Base-by-base conservation (phyloP, 2,797 vertebrate species). In the Remorina albescens region DNA sequence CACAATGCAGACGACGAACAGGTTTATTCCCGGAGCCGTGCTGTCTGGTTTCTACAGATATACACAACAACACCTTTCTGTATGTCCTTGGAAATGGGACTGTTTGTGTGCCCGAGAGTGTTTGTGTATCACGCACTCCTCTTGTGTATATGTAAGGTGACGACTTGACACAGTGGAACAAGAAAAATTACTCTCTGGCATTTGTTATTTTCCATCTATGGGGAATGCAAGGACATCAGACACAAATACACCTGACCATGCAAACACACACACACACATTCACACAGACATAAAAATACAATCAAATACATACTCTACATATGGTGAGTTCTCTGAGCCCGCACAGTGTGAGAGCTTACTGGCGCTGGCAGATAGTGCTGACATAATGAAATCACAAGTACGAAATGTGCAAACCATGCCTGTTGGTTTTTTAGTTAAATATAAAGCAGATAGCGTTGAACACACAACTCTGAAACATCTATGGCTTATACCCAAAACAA, bases 61-160 rank as follows among this genome's bases (percentile, higher is more conserved):
- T 42, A 90, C 84, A 86, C 83, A 88, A 85, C 81, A 90, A 89
- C 89, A 88, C 86, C 74, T 86, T 86, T 85, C 72, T 80, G 59
- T 47, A 73, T 76, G 85, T 82, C 83, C 76, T 78, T 81, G 76
- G 76, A 81, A 75, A 56, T 54, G 71, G 68, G 60, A 72, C 67
- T 86, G 88, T 89, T 89, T 88, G 83, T 87, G 73, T 76, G 86
- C 71, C 51, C n/a, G 0, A 4, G 83, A 89, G 87, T 86, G 88
- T 89, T 89, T 89, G 84, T 88, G 87, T 89, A 83, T 80, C 63
- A 23, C 59, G 7, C 64, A 28, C 71, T 80, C 55, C 71, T 55
- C 61, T 73, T 65, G 42, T 89, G 84, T 91, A 80, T 85, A 80
- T 76, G 81, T 66, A 59, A 73, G 72, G 75, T 56, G 76, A 84